Evolutionary conservation across 2,888 invertebrate species (phyloP).

Genomic region (Platynereis dumerilii): DNA sequence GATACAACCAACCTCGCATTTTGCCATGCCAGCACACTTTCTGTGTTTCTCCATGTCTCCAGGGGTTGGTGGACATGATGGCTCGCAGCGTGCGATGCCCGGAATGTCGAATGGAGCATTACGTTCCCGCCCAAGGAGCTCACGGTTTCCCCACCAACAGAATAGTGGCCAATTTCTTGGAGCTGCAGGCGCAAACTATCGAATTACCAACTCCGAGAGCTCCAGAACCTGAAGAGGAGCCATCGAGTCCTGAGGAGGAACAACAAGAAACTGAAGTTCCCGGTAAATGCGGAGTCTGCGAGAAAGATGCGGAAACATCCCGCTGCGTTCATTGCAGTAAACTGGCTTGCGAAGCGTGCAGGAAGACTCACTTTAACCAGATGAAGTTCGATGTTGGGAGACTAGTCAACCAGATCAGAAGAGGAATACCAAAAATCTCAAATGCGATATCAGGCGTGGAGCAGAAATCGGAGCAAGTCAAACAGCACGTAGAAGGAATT

Average conservation of each 20-base stretch:
- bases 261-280: background rate
- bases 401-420: slow-evolving; percentile 72
- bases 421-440: slow-evolving; percentile 75
- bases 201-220: slow-evolving; percentile 31
- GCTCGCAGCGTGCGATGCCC: slow-evolving; percentile 86
- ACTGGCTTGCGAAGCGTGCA: slow-evolving; percentile 95
- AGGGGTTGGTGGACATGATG: slow-evolving; percentile 78
- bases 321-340: slow-evolving; percentile 96
- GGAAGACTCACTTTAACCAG: slow-evolving; percentile 92
- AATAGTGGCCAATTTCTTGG: slow-evolving; percentile 91
- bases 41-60: slow-evolving; percentile 97
- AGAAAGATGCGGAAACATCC: slow-evolving; percentile 58
- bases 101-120: slow-evolving; percentile 95
- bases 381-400: slow-evolving; percentile 87
- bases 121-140: slow-evolving; percentile 90
- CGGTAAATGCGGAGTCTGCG: slow-evolving; percentile 45
- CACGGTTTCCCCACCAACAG: slow-evolving; percentile 96
- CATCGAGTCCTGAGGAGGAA: slow-evolving; percentile 24
- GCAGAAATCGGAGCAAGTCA: slow-evolving; percentile 85
- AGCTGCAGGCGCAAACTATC: slow-evolving; percentile 80
- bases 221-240: background rate
- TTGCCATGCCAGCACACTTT: slow-evolving; percentile 99
- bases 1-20: slow-evolving; percentile 96
- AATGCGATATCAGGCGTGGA: slow-evolving; percentile 66
- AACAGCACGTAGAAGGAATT: slow-evolving; percentile 87